These are phyloP conservation scores for Cynoglossus semilaevis DNA, from an alignment of 2,113 vertebrate species.

Conservation along the genomic window DNA sequence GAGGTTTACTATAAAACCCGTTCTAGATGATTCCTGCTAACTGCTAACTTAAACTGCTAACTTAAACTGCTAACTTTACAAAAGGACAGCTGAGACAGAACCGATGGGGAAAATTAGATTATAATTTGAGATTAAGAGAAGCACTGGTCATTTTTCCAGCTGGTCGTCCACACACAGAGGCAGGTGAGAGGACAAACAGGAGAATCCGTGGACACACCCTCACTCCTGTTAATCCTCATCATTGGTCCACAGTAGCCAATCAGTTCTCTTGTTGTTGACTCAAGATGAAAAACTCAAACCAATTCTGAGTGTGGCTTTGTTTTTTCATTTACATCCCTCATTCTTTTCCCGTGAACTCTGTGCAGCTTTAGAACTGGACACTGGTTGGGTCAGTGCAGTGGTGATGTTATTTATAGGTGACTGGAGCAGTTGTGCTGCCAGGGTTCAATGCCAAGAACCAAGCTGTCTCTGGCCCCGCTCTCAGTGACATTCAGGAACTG, in stretches of 20 bases:
- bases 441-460: constrained; percentile 29
- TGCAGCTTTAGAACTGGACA: neutral
- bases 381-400: constrained; percentile 29
- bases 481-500: constrained; percentile 67
- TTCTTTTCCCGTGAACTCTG: neutral
- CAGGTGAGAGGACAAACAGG: neutral
- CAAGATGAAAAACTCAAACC: neutral
- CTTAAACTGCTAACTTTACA: too few relatives aligned
- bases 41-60: too few relatives aligned
- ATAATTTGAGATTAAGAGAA: too few relatives aligned
- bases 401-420: constrained; percentile 55
- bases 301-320: neutral
- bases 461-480: constrained; percentile 47
- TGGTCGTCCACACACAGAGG: constrained; percentile 12
- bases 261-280: too few relatives aligned
- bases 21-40: too few relatives aligned
- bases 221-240: constrained; percentile 38
- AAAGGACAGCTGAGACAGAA: too few relatives aligned
- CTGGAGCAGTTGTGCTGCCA: constrained; percentile 34
- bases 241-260: constrained; percentile 33
- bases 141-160: neutral
- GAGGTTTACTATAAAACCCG: neutral
- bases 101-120: too few relatives aligned
- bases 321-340: neutral
- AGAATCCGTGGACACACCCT: constrained; percentile 18